Evolutionary conservation across 2,797 vertebrate genomes (phyloP), one percentile per base, ranked within the genome.

Genomic region (Malacoctenus gilli): DNA sequence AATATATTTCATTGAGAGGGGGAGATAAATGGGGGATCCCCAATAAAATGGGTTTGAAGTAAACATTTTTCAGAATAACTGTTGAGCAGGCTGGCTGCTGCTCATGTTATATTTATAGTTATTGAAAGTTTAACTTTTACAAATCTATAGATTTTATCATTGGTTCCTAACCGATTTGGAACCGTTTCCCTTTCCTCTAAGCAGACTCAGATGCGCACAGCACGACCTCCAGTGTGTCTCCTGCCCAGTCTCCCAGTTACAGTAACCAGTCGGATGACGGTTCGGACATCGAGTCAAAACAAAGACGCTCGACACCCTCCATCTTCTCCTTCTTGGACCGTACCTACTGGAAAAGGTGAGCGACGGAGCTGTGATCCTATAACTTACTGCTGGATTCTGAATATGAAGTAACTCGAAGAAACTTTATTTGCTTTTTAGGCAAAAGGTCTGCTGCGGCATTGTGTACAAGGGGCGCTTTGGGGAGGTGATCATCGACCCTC

Each of bases 361-460:
- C 12, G 2, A 28, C 25, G 9, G 25, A n/a, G n/a, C n/a, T n/a
- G n/a, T n/a, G n/a, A n/a, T n/a, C n/a, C n/a, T n/a, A n/a, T n/a
- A n/a, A n/a, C n/a, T n/a, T 28, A 6, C 25, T 28, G 6, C 9
- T 9, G 5, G 9, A 28, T 28, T 2, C 6, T 28, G 25, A 9
- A 28, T 28, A 5, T 28, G 6, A 2, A 28, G 4, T n/a, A 28
- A 28, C 25, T 28, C 25, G 9, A 28, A 28, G 28, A 6, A 5
- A 21, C 1, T 30, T 35, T 9, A 13, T 11, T 21, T 14, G 7
- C 6, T 4, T 39, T 75, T 23, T 59, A 94, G 93, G 70, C 92
- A 94, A 31, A 94, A 93, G 41, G 89, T 94, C 41, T 94, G 93
- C 77, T 94, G 93, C 63, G 93, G 93, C 21, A 93, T 94, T 4